Base-by-base conservation (phyloP, 2,113 vertebrate species). In the Todiramphus saurophagus region DNA sequence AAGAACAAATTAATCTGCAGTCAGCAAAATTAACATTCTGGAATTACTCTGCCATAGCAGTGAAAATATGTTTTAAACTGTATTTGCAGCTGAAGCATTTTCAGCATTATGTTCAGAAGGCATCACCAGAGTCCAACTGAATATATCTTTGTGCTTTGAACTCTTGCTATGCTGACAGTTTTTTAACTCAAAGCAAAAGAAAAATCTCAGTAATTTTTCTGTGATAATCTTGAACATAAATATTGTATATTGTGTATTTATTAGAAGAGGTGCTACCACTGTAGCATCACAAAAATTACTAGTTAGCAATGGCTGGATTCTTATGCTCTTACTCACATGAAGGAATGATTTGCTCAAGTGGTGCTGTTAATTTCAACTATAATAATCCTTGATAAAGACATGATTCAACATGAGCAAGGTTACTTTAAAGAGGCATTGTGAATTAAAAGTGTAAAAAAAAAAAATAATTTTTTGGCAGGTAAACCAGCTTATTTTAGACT, bases 71-170 rank as follows among this genome's bases (percentile, higher is more conserved):
- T 89, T 84, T 91, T 70, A 80, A 90, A 76, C 28, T 72, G 24
- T 39, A 81, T 35, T 63, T 78, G 81, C 69, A 93, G n/a, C 19
- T 56, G 58, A 73, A 74, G 33, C 2, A 0, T 89, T 95, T 92
- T 92, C 85, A 94, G 69, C 41, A 74, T 94, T 96, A 92, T 89
- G 27, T 56, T 95, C 56, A 67, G 46, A 95, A 81, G 73, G 77
- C 68, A 72, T 53, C 35, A 7, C 41, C 43, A 89, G 95, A 93
- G 66, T 91, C 51, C 33, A 44, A 43, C 43, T 60, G 73, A 72
- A 89, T 44, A 16, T 8, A 75, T 60, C 68, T 87, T 79, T 80
- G 64, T 68, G 76, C 53, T 75, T 78, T 86, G 93, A 97, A 80
- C 50, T 92, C 63, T 62, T 93, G 51, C 50, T 87, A 48, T 63